phyloP scores from a whole-genome alignment of 1,140 invertebrate genomes.

The Brachionus manjavacas region DNA sequence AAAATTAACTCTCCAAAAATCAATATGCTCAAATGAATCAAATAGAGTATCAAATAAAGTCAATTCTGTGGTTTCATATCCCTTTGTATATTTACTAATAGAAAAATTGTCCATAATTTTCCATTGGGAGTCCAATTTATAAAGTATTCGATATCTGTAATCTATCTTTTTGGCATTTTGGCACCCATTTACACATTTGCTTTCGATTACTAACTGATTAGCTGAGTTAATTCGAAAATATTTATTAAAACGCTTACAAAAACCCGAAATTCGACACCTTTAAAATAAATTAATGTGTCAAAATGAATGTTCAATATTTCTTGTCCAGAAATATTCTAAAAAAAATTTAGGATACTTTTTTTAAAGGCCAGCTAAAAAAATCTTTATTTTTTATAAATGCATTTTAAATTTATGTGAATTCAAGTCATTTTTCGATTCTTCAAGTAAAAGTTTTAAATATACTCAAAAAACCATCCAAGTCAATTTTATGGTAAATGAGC shows the following conservation, averaged over 20 bases:
- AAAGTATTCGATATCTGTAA: not conserved
- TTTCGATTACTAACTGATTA: not conserved
- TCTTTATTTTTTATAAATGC: too few relatives aligned
- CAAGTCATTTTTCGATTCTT: too few relatives aligned
- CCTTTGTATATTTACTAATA: not conserved
- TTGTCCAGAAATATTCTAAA: too few relatives aligned
- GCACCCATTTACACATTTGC: not conserved
- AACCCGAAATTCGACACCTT: not conserved
- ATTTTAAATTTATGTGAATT: too few relatives aligned
- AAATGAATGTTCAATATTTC: too few relatives aligned
- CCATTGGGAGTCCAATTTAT: not conserved
- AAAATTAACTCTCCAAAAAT: not conserved
- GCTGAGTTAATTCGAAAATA: not conserved
- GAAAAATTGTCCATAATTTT: not conserved
- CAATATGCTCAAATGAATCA: not conserved
- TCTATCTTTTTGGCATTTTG: not conserved
- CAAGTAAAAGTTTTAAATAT: too few relatives aligned
- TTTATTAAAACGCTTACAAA: not conserved
- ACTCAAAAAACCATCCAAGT: too few relatives aligned
- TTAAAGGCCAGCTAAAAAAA: too few relatives aligned
- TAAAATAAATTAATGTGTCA: too few relatives aligned
- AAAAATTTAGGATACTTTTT: too few relatives aligned
- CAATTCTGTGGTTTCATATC: not conserved
- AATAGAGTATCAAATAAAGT: not conserved
- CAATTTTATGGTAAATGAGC: too few relatives aligned